These are phyloP conservation scores for Sesia bembeciformis DNA, from an alignment of 2,888 invertebrate genomes.

Conservation along the genomic window DNA sequence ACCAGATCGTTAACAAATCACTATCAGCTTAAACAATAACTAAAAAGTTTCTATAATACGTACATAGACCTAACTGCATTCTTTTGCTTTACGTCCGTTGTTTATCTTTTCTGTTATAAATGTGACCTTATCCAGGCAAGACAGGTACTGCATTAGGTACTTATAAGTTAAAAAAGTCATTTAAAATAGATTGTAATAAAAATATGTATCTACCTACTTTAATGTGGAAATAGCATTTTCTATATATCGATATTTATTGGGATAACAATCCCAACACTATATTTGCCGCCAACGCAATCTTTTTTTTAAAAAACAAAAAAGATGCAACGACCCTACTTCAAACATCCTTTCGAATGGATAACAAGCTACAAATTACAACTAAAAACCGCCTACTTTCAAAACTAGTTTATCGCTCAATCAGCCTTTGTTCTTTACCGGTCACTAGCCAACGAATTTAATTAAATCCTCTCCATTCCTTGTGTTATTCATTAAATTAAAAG, in stretches of 20 bases:
- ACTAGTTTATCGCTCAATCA: slow-evolving; percentile 36
- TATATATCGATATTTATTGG: slow-evolving; percentile 4
- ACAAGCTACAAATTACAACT: slow-evolving; percentile 23
- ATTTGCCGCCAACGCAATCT: slow-evolving; percentile 32
- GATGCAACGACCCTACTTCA: slow-evolving; percentile 26
- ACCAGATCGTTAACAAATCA: too few species aligned
- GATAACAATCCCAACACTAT: slow-evolving; percentile 18
- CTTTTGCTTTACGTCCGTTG: too few species aligned
- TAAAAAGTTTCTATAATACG: too few species aligned
- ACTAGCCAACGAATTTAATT: slow-evolving; percentile 7
- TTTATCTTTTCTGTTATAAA: too few species aligned
- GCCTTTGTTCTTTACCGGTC: slow-evolving; percentile 41
- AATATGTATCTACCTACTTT: too few species aligned
- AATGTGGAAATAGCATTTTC: too few species aligned
- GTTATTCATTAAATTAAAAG: background rate
- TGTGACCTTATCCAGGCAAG: too few species aligned
- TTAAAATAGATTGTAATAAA: too few species aligned
- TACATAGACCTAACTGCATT: too few species aligned
- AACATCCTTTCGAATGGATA: slow-evolving; percentile 25
- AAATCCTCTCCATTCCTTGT: background rate
- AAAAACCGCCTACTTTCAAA: slow-evolving; percentile 41
- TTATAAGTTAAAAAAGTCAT: too few species aligned
- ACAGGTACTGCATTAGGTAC: too few species aligned
- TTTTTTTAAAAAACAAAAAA: slow-evolving; percentile 21
- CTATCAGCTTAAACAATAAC: too few species aligned